A percentile compares a stretch with the other conserved stretches of the same genome.
Conservation (phyloP, 2,797 vertebrate species). For the Astyanax mexicanus region DNA sequence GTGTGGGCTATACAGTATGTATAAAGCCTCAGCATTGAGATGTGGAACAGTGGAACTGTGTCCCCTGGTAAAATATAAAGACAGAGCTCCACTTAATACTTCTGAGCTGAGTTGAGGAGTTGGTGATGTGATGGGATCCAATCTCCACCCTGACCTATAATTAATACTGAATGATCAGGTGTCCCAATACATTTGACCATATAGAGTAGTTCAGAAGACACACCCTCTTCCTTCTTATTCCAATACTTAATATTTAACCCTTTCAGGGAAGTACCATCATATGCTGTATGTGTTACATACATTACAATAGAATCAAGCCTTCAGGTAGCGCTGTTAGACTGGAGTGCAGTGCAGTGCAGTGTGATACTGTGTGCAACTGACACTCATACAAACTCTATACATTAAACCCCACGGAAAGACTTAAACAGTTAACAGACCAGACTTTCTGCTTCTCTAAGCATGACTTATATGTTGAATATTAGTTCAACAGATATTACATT, state of each 20-base stretch:
- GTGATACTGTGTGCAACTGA: slow-evolving; percentile 22
- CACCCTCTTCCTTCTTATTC: background rate
- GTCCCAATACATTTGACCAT: no score
- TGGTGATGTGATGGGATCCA: no score
- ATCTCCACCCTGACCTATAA: no score
- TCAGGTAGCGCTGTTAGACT: background rate
- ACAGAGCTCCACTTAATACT: no score
- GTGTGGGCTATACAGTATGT: no score
- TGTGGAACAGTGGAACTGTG: no score
- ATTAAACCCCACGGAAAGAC: background rate
- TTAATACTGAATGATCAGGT: no score
- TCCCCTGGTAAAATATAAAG: no score
- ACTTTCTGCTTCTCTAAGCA: background rate
- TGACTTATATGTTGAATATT: slow-evolving; percentile 2
- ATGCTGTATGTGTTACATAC: background rate
- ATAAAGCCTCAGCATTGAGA: no score
- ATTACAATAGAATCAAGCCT: background rate
- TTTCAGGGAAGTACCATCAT: background rate
- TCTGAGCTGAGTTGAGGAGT: no score
- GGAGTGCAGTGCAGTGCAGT: slow-evolving; percentile 27
- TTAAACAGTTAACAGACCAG: slow-evolving; percentile 8
- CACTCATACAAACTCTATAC: slow-evolving; percentile 18
- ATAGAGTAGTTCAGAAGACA: background rate
- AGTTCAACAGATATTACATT: background rate
- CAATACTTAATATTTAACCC: background rate